Base-by-base conservation (phyloP, 2,888 invertebrate species). In the Hypsopygia costalis region DNA sequence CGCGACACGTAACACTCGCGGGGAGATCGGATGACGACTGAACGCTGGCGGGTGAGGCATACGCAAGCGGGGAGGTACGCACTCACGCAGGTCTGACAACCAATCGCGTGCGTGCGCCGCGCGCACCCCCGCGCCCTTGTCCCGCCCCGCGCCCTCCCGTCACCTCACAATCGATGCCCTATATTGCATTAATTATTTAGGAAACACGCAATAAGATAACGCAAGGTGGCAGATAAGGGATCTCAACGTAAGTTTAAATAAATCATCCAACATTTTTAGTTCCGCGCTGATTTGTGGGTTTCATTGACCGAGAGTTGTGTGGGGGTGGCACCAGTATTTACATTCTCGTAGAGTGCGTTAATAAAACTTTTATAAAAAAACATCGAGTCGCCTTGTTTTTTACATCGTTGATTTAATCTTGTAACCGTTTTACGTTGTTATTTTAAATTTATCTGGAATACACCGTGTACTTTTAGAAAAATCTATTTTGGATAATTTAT, bases 151-250 rank as follows among this genome's bases (percentile, higher is more conserved):
- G 51, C 66, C 71, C 79, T 66, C 75, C 83, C 80, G 76, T 78
- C 88, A 85, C 86, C 86, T 87, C 80, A 87, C 86, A 87, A 87
- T 88, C 87, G 87, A 87, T 88, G 88, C 87, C 88, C 87, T 87
- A 87, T 86, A 87, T 87, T 88, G 88, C 89, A 89, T 89, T 89
- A 89, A 89, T 89, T 89, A 89, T 89, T 89, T 87, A 87, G 86
- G 87, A 88, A 89, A 86, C 89, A 89, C 89, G 88, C 89, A 87
- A 89, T 88, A 86, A 87, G 87, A 88, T 88, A 89, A 87, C 87
- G 80, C 78, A 73, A 87, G 83, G 81, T 85, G 83, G 79, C 80
- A 87, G 89, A 86, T 87, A 86, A 87, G 77, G 79, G 81, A 81
- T 82, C 81, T 68, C 57, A 64, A 61, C 69, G 66, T 67, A 68